phyloP scores from a whole-genome alignment of 2,888 invertebrate species.

The Elegia similella region DNA sequence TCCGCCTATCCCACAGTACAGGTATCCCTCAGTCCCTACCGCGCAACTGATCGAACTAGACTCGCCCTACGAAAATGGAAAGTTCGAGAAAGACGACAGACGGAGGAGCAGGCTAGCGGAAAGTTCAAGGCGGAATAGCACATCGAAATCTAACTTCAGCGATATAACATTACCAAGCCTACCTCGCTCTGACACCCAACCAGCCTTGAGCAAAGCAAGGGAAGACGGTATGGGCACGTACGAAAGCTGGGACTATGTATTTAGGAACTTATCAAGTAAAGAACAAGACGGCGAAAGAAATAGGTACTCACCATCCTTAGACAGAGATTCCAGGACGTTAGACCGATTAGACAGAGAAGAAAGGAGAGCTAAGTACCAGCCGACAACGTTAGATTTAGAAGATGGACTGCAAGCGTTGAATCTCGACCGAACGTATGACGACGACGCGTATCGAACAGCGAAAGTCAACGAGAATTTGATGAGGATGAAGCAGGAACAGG shows the following conservation, averaged over 20 bases:
- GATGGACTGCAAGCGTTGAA: constrained; percentile 79
- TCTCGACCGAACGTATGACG: constrained; percentile 69
- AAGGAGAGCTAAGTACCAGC: constrained; percentile 69
- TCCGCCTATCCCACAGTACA: constrained; percentile 57
- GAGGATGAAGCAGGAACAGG: constrained; percentile 68
- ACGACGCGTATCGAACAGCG: constrained; percentile 67
- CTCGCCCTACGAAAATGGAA: constrained; percentile 67
- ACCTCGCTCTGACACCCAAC: constrained; percentile 74
- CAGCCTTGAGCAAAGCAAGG: constrained; percentile 74
- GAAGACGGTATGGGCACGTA: constrained; percentile 86
- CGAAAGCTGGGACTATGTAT: constrained; percentile 91
- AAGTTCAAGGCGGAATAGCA: constrained; percentile 58
- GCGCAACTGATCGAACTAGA: constrained; percentile 86
- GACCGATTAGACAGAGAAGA: constrained; percentile 71
- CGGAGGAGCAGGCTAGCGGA: constrained; percentile 46
- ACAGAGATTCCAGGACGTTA: constrained; percentile 69
- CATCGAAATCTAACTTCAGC: constrained; percentile 66
- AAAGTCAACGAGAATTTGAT: constrained; percentile 78
- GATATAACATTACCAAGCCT: constrained; percentile 67
- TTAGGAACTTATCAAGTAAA: constrained; percentile 87
- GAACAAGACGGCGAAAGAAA: constrained; percentile 86
- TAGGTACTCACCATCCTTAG: constrained; percentile 80
- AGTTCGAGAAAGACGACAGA: constrained; percentile 57
- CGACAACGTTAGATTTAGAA: constrained; percentile 78
- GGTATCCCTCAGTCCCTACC: constrained; percentile 83